phyloP scores from a whole-genome alignment of 1,140 invertebrate genomes.

The Sipha flava region DNA sequence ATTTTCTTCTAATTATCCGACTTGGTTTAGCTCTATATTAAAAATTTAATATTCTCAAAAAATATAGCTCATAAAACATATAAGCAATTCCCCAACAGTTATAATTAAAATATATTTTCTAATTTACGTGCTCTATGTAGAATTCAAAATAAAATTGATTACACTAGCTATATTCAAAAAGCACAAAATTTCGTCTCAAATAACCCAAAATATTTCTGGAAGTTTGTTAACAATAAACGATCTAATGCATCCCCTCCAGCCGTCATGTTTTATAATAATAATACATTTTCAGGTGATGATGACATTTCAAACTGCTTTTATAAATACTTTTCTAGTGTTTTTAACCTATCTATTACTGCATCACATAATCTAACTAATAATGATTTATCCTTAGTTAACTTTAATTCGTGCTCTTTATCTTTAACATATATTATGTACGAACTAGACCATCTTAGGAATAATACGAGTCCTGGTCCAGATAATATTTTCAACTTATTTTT shows the following conservation, averaged over 20 bases:
- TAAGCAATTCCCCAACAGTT: neutral
- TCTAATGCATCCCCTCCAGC: neutral
- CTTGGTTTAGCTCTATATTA: neutral
- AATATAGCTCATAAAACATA: neutral
- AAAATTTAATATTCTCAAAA: slow-evolving; percentile 1
- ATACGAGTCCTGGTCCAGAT: neutral
- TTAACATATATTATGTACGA: neutral
- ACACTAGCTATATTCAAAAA: neutral
- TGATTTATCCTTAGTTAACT: neutral
- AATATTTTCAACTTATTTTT: neutral
- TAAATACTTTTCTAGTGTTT: neutral
- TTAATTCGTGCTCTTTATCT: neutral
- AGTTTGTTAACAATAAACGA: neutral
- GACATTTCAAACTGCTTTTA: neutral
- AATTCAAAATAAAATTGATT: neutral
- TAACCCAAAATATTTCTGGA: neutral
- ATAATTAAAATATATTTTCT: slow-evolving; percentile 1
- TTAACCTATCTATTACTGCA: neutral
- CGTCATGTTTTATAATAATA: neutral
- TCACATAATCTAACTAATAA: neutral
- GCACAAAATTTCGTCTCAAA: neutral
- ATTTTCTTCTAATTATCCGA: neutral
- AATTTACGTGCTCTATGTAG: neutral
- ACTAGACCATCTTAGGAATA: neutral
- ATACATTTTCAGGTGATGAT: neutral